A percentile compares a stretch with the other conserved stretches of the same genome.
Conservation (phyloP, 2,797 vertebrate genomes). For the Hyperoplus lanceolatus region DNA sequence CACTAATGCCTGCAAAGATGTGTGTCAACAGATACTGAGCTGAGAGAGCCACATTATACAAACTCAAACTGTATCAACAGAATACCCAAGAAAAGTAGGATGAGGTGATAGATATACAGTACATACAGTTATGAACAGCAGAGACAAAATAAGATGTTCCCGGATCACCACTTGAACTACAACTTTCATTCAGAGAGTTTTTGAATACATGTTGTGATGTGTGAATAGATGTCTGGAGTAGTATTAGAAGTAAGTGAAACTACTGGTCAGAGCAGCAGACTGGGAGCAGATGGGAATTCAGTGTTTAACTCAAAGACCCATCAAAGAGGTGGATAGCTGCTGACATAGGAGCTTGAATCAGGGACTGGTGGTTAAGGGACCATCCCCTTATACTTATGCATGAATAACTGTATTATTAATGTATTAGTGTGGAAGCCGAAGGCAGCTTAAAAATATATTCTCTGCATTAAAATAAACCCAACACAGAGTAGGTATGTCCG, state of each 20-base stretch:
- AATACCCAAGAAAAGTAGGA: background rate
- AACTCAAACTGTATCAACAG: background rate
- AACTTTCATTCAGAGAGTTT: background rate
- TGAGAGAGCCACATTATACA: background rate
- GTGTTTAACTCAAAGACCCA: conserved; percentile 7
- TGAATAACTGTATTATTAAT: conserved; percentile 1
- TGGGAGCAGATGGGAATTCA: background rate
- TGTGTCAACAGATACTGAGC: background rate
- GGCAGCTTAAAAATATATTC: background rate
- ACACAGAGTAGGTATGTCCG: background rate
- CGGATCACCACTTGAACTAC: background rate
- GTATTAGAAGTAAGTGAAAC: background rate
- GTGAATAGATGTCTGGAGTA: background rate
- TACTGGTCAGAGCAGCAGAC: background rate
- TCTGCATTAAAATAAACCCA: conserved; percentile 20
- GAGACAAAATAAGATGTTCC: background rate
- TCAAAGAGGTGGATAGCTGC: conserved; percentile 1
- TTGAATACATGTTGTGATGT: background rate
- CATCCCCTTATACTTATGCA: background rate
- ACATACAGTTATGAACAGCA: background rate
- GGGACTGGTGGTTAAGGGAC: conserved; percentile 3
- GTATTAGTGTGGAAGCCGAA: conserved; percentile 3
- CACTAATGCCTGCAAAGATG: background rate
- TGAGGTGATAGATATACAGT: background rate
- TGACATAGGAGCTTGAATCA: conserved; percentile 9